phyloP scores from a whole-genome alignment of 2,113 vertebrate species.

The Oxyura jamaicensis region DNA sequence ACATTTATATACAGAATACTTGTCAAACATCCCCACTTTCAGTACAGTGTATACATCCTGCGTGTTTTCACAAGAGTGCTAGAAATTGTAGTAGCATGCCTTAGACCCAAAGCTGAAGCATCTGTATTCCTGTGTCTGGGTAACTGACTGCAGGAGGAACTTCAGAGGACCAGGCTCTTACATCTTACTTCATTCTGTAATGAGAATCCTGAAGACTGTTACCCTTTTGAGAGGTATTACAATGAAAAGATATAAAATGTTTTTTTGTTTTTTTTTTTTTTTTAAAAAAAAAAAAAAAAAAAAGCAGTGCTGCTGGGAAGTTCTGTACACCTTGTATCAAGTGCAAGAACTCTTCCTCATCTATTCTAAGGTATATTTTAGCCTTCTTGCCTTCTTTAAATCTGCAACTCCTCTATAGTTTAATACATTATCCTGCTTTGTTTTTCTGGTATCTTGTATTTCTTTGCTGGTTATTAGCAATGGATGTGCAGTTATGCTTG shows the following conservation, averaged over 20 bases:
- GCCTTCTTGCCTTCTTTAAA: neutral
- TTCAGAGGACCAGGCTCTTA: too few species aligned
- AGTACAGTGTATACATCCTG: too few species aligned
- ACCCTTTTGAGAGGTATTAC: neutral
- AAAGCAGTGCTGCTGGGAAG: neutral
- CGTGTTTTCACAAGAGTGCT: too few species aligned
- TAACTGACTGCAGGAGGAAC: too few species aligned
- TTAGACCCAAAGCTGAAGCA: too few species aligned
- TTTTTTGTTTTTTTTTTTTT: too few species aligned
- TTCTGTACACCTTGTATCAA: neutral
- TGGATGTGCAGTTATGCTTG: neutral
- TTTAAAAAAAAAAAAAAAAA: neutral
- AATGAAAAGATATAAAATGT: neutral
- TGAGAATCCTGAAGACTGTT: neutral
- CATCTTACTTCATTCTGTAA: too few species aligned
- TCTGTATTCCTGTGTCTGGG: too few species aligned
- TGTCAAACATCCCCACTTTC: too few species aligned
- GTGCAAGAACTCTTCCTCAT: neutral
- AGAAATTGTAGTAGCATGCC: too few species aligned
- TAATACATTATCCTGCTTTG: neutral
- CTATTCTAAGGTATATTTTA: neutral
- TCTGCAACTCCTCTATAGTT: neutral
- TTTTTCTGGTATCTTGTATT: neutral
- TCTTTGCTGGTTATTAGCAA: neutral
- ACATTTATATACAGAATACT: too few species aligned